A percentile compares a stretch with the other conserved stretches of the same genome.
Evolutionary conservation across 1,140 invertebrate genomes (phyloP).

Genomic region (Drosophila lowei): DNA sequence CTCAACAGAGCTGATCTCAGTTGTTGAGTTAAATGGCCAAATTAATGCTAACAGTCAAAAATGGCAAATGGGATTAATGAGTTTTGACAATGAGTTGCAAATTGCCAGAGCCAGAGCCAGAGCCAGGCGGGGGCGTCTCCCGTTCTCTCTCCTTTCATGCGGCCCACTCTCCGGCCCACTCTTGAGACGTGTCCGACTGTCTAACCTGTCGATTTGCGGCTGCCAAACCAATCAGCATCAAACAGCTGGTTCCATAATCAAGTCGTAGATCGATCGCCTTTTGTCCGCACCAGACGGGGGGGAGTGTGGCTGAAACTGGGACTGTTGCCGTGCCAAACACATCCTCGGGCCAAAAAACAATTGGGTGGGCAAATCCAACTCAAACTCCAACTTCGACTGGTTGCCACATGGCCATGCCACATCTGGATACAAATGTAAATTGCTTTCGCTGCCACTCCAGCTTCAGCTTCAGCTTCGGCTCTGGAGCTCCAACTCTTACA

Average conservation of each 20-base stretch:
- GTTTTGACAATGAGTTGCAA: slow-evolving; percentile 69
- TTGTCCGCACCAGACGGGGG: slow-evolving; percentile 19
- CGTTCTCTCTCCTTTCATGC: neutral
- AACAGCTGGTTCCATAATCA: slow-evolving; percentile 54
- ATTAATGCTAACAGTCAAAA: slow-evolving; percentile 50
- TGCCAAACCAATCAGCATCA: slow-evolving; percentile 57
- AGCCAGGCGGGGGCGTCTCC: slow-evolving; percentile 15
- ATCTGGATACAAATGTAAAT: slow-evolving; percentile 24
- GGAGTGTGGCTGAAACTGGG: neutral
- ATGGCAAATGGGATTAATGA: slow-evolving; percentile 72
- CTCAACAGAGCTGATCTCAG: slow-evolving; percentile 17
- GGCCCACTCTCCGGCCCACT: slow-evolving; percentile 31
- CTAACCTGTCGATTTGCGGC: slow-evolving; percentile 54
- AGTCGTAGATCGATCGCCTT: slow-evolving; percentile 45
- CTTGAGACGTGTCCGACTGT: slow-evolving; percentile 40
- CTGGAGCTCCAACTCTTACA: slow-evolving; percentile 16
- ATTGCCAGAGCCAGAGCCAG: slow-evolving; percentile 53
- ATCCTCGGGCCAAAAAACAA: slow-evolving; percentile 56
- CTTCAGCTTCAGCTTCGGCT: slow-evolving; percentile 12
- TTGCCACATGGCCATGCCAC: slow-evolving; percentile 33
- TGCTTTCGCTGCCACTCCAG: slow-evolving; percentile 42
- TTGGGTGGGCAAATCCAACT: slow-evolving; percentile 40
- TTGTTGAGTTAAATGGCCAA: slow-evolving; percentile 48
- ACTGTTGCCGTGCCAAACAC: slow-evolving; percentile 25
- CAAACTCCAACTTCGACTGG: slow-evolving; percentile 7